A percentile compares a stretch with the other conserved stretches of the same genome.
Evolutionary conservation across 2,888 invertebrate genomes (phyloP).

Genomic region (Phlogophora meticulosa): DNA sequence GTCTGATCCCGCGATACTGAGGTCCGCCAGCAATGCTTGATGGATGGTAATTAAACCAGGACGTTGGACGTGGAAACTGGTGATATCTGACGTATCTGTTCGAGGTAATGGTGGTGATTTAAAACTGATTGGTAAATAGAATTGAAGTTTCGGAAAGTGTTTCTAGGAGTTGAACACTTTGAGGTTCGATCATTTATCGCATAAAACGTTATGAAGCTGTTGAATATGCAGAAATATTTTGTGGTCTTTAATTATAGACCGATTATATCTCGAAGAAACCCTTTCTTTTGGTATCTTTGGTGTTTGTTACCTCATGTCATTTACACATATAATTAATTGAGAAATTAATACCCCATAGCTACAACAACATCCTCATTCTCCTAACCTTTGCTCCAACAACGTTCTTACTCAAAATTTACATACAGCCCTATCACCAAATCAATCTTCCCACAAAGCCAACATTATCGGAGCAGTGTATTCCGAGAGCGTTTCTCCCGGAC

Average conservation of each 20-base stretch:
- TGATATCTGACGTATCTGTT: constrained; percentile 49
- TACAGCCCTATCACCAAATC: constrained; percentile 74
- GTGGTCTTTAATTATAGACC: no score
- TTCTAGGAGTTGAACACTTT: background rate
- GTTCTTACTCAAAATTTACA: constrained; percentile 62
- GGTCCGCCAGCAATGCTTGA: constrained; percentile 68
- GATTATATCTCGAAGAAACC: no score
- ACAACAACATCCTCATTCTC: background rate
- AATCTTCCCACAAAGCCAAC: constrained; percentile 72
- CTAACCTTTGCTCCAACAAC: constrained; percentile 33
- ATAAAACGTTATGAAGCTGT: background rate
- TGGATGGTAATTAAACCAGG: constrained; percentile 83
- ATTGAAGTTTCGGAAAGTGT: constrained; percentile 7
- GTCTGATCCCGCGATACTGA: constrained; percentile 68
- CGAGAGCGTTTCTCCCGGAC: constrained; percentile 71
- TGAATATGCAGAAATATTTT: background rate
- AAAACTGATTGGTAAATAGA: constrained; percentile 27
- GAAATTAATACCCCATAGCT: background rate
- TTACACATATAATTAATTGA: background rate
- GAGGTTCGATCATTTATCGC: background rate
- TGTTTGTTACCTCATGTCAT: background rate
- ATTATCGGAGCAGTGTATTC: constrained; percentile 79
- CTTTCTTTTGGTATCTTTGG: no score
- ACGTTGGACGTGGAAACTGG: constrained; percentile 67
- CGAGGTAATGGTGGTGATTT: background rate